phyloP scores from a whole-genome alignment of 2,888 invertebrate species.

The Acleris laterana region DNA sequence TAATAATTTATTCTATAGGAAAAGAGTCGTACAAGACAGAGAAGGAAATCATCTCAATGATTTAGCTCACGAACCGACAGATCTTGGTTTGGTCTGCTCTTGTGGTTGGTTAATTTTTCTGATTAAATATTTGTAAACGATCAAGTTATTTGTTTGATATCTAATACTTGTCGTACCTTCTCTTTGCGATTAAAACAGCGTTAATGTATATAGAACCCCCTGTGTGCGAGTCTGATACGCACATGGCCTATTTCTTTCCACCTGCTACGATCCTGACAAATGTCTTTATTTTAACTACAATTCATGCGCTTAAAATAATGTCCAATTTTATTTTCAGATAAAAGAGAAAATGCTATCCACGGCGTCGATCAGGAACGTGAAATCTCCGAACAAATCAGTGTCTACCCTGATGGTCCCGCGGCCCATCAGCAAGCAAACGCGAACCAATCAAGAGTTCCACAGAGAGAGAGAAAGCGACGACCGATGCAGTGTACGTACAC shows the following conservation, averaged over 20 bases:
- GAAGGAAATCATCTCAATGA: too few species aligned
- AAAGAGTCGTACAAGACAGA: too few species aligned
- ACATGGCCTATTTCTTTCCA: not conserved
- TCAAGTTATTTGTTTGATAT: too few species aligned
- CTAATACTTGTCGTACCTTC: too few species aligned
- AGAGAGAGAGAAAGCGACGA: constrained; percentile 48
- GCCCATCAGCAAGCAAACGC: constrained; percentile 51
- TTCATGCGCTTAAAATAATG: not conserved
- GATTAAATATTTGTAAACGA: too few species aligned
- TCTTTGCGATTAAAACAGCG: too few species aligned
- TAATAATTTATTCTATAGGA: too few species aligned
- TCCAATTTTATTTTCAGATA: constrained; percentile 55
- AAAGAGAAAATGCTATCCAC: constrained; percentile 76
- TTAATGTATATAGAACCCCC: too few species aligned
- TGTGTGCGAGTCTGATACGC: not conserved
- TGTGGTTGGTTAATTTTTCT: too few species aligned
- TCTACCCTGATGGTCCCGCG: constrained; percentile 47
- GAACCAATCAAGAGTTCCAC: constrained; percentile 19
- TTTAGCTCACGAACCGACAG: too few species aligned
- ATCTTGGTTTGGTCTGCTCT: too few species aligned
- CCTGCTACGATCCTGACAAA: too few species aligned
- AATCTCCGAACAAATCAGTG: constrained; percentile 64
- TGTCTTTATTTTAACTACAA: not conserved
- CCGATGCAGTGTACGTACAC: constrained; percentile 46
- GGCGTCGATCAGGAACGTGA: constrained; percentile 59